Evolutionary conservation across 2,113 vertebrate species (phyloP).

Genomic region (Sialia sialis): DNA sequence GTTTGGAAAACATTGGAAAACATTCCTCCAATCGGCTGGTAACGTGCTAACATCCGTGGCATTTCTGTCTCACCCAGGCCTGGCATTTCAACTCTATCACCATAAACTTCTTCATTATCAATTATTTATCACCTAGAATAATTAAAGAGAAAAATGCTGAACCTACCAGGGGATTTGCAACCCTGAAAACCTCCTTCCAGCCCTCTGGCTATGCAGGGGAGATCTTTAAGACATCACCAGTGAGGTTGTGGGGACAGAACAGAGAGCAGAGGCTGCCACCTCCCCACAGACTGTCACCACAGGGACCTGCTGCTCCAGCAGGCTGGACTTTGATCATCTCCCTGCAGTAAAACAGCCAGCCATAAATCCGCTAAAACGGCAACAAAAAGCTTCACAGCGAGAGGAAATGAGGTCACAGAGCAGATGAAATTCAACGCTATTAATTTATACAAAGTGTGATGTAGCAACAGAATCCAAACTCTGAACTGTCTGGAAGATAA

Average conservation of each 20-base stretch:
- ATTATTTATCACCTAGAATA: not conserved
- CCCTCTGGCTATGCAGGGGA: not conserved
- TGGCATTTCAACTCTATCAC: not conserved
- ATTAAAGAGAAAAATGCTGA: not conserved
- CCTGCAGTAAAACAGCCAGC: not conserved
- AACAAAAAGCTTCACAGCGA: not conserved
- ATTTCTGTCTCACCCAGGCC: not conserved
- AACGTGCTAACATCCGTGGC: rapidly evolving
- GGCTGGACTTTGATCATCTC: not conserved
- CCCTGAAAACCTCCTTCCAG: not conserved
- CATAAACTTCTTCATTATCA: not conserved
- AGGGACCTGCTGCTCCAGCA: not conserved
- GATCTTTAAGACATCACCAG: not conserved
- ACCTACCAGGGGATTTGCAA: not conserved
- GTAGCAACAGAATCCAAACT: not conserved
- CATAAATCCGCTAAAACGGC: not conserved
- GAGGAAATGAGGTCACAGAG: not conserved
- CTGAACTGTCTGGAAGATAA: not conserved
- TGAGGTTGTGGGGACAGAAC: not conserved
- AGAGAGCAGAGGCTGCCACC: not conserved
- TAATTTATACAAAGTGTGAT: not conserved
- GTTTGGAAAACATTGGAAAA: not conserved
- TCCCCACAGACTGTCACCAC: not conserved
- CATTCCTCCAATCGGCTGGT: not conserved
- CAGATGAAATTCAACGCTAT: not conserved